These are phyloP conservation scores for Isotomurus palustris DNA, from an alignment of 2,888 invertebrate genomes.

Conservation along the genomic window DNA sequence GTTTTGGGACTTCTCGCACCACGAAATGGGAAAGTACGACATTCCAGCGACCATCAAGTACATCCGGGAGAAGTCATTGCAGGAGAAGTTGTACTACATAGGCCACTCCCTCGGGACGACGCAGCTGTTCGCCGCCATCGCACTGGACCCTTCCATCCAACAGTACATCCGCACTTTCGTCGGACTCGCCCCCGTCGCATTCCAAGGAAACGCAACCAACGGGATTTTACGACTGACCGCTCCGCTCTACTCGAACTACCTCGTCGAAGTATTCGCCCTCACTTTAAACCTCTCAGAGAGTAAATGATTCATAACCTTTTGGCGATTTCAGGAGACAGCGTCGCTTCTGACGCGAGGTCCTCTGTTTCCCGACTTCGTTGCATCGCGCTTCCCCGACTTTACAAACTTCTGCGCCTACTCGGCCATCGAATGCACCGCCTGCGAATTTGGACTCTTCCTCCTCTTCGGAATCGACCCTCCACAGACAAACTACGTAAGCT, in stretches of 20 bases:
- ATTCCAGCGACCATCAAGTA: slow-evolving; percentile 6
- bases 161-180: slow-evolving; percentile 2
- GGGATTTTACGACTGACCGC: background rate
- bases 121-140: slow-evolving; percentile 1
- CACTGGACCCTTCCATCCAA: background rate
- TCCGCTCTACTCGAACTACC: background rate
- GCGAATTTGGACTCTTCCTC: background rate
- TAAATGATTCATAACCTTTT: too few relatives aligned
- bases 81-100: slow-evolving; percentile 2
- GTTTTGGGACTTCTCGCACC: too few relatives aligned
- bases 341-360: too few relatives aligned
- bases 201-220: slow-evolving; percentile 1
- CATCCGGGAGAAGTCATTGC: background rate
- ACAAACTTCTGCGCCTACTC: background rate
- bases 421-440: background rate
- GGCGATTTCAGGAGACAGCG: too few relatives aligned
- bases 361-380: too few relatives aligned
- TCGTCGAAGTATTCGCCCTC: background rate
- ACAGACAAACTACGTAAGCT: background rate
- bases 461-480: background rate
- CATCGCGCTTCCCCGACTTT: too few relatives aligned
- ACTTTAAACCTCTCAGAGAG: too few relatives aligned
- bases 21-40: slow-evolving; percentile 14
- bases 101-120: slow-evolving; percentile 12
- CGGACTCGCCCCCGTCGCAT: slow-evolving; percentile 7